Evolutionary conservation across 2,888 invertebrate genomes (phyloP).

Genomic region (Helobdella robusta): DNA sequence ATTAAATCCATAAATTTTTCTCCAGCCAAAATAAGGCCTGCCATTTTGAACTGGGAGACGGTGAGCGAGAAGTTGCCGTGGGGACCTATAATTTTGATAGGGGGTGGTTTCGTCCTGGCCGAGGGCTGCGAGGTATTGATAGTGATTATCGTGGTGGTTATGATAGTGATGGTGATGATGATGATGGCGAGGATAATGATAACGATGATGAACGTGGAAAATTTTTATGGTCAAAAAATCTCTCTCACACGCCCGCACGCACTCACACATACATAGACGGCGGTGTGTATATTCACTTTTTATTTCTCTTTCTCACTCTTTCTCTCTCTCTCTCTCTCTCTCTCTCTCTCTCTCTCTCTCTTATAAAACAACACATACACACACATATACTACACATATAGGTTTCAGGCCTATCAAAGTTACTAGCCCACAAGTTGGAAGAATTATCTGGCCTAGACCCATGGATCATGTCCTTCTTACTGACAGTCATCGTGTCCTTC

Average conservation of each 20-base stretch:
- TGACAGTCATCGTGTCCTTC: conserved; percentile 67
- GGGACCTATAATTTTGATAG: conserved; percentile 72
- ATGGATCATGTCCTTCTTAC: conserved; percentile 63
- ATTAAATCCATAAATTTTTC: too few species aligned
- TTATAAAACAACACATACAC: neutral
- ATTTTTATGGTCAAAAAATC: too few species aligned
- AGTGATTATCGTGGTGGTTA: neutral
- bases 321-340: neutral
- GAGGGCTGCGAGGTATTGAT: conserved; percentile 64
- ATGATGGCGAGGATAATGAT: too few species aligned
- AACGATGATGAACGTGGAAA: too few species aligned
- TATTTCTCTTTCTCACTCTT: too few species aligned
- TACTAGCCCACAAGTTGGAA: conserved; percentile 33
- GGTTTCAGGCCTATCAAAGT: conserved; percentile 33
- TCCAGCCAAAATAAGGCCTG: conserved; percentile 16
- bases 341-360: conserved; percentile 1
- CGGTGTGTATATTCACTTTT: neutral
- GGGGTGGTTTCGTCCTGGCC: conserved; percentile 79
- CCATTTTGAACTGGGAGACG: conserved; percentile 28
- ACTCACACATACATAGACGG: neutral
- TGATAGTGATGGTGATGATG: too few species aligned
- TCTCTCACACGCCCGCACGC: neutral
- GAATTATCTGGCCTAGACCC: conserved; percentile 47
- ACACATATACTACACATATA: neutral
- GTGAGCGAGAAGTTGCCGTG: conserved; percentile 59